Conservation (phyloP, 2,113 vertebrate genomes). For the Herpailurus yagouaroundi region DNA sequence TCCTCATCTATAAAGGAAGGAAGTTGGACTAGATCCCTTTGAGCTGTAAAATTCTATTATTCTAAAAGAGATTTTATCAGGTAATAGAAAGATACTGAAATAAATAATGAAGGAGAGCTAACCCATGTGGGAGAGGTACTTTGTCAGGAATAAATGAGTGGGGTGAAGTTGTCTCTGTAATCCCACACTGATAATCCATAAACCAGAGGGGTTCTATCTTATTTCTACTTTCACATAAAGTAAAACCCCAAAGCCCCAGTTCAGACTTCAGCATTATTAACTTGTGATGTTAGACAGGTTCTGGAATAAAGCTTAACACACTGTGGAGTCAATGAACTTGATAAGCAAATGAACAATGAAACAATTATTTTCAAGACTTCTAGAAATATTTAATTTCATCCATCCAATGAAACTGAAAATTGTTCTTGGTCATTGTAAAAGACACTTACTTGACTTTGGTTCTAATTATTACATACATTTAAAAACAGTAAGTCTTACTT, state of each 20-base stretch:
- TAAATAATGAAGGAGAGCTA: slow-evolving; percentile 68
- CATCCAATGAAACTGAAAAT: slow-evolving; percentile 34
- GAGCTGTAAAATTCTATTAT: slow-evolving; percentile 74
- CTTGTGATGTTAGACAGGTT: slow-evolving; percentile 53
- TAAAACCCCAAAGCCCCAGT: slow-evolving; percentile 60
- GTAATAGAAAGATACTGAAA: slow-evolving; percentile 70
- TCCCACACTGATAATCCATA: slow-evolving; percentile 73
- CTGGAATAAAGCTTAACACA: slow-evolving; percentile 72
- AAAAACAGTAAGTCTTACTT: slow-evolving; percentile 13
- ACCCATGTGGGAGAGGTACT: slow-evolving; percentile 61
- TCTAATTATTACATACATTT: slow-evolving; percentile 27
- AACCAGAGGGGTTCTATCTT: slow-evolving; percentile 59
- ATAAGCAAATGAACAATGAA: slow-evolving; percentile 75
- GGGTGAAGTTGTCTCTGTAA: slow-evolving; percentile 55
- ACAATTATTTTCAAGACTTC: slow-evolving; percentile 62
- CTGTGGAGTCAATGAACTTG: slow-evolving; percentile 56
- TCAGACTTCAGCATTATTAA: slow-evolving; percentile 70
- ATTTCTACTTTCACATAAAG: slow-evolving; percentile 61
- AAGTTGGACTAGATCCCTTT: slow-evolving; percentile 69
- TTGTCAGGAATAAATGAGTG: slow-evolving; percentile 34
- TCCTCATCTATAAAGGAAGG: slow-evolving; percentile 70
- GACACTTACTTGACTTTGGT: not conserved
- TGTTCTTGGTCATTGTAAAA: slow-evolving; percentile 25
- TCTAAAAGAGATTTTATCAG: slow-evolving; percentile 73
- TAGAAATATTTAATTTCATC: slow-evolving; percentile 68